Base-by-base conservation (phyloP, 2,797 vertebrate species). In the Tenualosa thibaudeaui region DNA sequence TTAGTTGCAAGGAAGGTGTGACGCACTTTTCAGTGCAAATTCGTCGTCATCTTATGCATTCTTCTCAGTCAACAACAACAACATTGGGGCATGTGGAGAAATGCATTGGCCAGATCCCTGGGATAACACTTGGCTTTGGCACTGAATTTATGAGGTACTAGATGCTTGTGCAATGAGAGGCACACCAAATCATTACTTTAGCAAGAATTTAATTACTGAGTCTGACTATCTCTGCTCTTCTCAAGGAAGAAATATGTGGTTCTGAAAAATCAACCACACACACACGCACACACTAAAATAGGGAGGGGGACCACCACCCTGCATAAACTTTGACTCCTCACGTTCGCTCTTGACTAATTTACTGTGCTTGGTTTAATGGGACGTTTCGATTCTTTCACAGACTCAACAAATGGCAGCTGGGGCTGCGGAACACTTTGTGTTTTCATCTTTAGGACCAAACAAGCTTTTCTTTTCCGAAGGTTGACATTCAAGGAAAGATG, bases 401-500 rank as follows among this genome's bases (percentile, higher is more conserved):
- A 31, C 56, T 49, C 60, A 22, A 71, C 65, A 15, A 49, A 56
- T 71, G 81, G 62, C 24, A 84, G 62, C 56, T 50, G 58, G 22
- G 60, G 5, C 3, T 6, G 81, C 58, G 81, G 68, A 86, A 62
- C 51, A 46, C 81, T 40, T 24, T 81, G 31, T 19, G 46, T 19
- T 68, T 84, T 88, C 75, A 86, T 83, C 89, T 88, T 87, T 85
- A 71, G 84, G 82, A 86, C 87, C 46, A 83, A 86, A 83, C 46
- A 53, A 88, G 85, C 31, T 88, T 85, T 86, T 84, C 85, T 87
- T 86, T 86, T 84, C 81, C 85, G 88, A 83, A 82, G 83, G 86
- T 87, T 88, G 83, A 91, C 85, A 88, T 91, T 90, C 78, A 87
- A 88, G 83, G 84, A 85, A 86, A 86, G 49, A 62, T 89, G 58